Evolutionary conservation across 2,797 vertebrate genomes (phyloP), one percentile per base, ranked within the genome.

Genomic region (Peromyscus nudipes): DNA sequence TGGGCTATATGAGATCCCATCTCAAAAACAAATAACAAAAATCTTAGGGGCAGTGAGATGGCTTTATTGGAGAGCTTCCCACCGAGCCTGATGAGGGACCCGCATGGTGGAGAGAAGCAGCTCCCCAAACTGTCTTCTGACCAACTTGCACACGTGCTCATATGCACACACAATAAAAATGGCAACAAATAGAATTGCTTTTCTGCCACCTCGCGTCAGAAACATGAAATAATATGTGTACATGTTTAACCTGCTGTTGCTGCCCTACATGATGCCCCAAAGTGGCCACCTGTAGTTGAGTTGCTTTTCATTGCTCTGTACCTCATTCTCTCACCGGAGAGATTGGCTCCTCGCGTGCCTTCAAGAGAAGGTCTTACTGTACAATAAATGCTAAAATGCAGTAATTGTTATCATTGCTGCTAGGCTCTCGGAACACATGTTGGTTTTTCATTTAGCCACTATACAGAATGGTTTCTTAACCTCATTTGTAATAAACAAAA

Each of bases 401-500:
- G 43, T 40, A 76, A 37, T 77, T 69, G 29, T 34, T 9, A n/a
- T 75, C 71, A 75, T 65, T 29, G 64, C 57, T 40, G 75, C 79
- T 16, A 5, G 77, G 62, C 49, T 92, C 73, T 91, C 92, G 67
- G 86, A 82, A 21, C 82, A 69, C 69, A 85, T 93, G 57, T 49
- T 92, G 82, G 31, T 86, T 89, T 67, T 93, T 94, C 86, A 89
- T 55, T 96, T 91, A 89, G 87, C 67, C 94, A 89, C 94, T 84
- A 43, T 81, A 93, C 80, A 87, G 95, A 94, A 96, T 91, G 64
- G 64, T 97, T 97, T 94, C 89, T 94, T 77, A 94, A 94, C 83
- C 92, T 97, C 87, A 65, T 91, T 81, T 89, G 93, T 97, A 96
- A 96, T 95, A 97, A 98, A 96, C 96, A 98, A 81, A 94, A 96